Conservation (phyloP, 2,113 vertebrate genomes). For the Bufo gargarizans region DNA sequence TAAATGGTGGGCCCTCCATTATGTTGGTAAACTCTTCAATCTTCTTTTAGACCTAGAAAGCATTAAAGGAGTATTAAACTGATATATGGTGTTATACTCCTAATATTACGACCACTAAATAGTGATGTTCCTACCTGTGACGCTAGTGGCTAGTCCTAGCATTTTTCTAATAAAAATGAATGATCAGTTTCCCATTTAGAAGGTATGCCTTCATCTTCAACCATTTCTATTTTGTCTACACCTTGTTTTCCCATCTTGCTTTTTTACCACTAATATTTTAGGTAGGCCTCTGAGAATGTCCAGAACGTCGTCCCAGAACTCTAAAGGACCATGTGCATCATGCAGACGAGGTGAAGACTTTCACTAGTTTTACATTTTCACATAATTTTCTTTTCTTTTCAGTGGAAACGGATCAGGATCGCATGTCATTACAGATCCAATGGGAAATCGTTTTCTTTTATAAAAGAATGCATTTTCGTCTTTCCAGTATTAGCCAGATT, state of each 20-base stretch:
- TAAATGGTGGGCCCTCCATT: no score
- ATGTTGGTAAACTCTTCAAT: no score
- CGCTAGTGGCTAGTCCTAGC: no score
- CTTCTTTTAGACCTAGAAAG: no score
- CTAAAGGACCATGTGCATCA: conserved; percentile 47
- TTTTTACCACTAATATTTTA: conserved; percentile 52
- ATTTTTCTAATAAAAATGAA: no score
- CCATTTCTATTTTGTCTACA: background rate
- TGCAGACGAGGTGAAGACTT: conserved; percentile 53
- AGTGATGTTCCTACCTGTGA: no score
- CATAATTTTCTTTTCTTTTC: background rate
- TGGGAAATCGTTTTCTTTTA: background rate
- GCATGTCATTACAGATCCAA: background rate
- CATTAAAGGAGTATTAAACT: no score
- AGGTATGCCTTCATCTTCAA: no score
- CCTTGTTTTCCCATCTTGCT: conserved; percentile 38
- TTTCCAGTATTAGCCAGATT: no score
- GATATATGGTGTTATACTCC: no score
- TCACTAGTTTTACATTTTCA: conserved; percentile 36
- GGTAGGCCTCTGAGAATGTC: conserved; percentile 54
- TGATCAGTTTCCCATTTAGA: no score
- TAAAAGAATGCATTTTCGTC: background rate
- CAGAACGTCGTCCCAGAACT: conserved; percentile 47
- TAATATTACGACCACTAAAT: no score
- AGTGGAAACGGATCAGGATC: conserved; percentile 1